Evolutionary conservation across 1,140 invertebrate species (phyloP).

Genomic region (Drosophila lacertosa): DNA sequence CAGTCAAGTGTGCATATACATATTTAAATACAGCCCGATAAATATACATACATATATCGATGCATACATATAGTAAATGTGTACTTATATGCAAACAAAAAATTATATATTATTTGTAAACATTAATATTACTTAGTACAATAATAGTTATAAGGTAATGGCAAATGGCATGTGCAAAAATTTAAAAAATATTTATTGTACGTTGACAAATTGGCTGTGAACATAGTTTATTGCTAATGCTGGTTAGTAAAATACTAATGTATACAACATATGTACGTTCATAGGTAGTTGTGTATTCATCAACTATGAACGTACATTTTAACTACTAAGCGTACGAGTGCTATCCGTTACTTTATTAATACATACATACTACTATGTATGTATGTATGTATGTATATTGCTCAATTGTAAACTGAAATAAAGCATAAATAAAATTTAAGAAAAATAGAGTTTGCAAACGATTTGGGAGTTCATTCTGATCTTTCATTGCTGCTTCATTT

Average conservation of each 20-base stretch:
- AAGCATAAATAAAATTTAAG: not conserved
- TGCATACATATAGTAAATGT: too few relatives aligned
- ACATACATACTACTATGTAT: not conserved
- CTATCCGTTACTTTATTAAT: conserved; percentile 13
- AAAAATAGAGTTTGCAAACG: not conserved
- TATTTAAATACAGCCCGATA: too few relatives aligned
- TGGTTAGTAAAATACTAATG: conserved; percentile 30
- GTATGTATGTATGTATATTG: conserved; percentile 10
- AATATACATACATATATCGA: not conserved
- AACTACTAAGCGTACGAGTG: conserved; percentile 1
- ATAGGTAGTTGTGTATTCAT: not conserved
- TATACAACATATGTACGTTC: conserved; percentile 5
- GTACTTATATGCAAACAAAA: not conserved
- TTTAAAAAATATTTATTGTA: conserved; percentile 44
- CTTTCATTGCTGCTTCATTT: too few relatives aligned
- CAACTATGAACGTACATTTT: not conserved
- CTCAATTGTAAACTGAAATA: not conserved
- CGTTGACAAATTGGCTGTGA: conserved; percentile 73
- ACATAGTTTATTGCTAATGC: conserved; percentile 60
- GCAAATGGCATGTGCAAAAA: conserved; percentile 42
- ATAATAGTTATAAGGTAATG: conserved; percentile 53
- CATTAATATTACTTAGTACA: conserved; percentile 49
- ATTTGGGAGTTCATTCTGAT: too few relatives aligned
- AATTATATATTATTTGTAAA: too few relatives aligned
- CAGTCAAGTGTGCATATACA: too few relatives aligned